These are phyloP conservation scores for Pycnonotus jocosus DNA, from an alignment of 2,113 vertebrate species.

Conservation along the genomic window DNA sequence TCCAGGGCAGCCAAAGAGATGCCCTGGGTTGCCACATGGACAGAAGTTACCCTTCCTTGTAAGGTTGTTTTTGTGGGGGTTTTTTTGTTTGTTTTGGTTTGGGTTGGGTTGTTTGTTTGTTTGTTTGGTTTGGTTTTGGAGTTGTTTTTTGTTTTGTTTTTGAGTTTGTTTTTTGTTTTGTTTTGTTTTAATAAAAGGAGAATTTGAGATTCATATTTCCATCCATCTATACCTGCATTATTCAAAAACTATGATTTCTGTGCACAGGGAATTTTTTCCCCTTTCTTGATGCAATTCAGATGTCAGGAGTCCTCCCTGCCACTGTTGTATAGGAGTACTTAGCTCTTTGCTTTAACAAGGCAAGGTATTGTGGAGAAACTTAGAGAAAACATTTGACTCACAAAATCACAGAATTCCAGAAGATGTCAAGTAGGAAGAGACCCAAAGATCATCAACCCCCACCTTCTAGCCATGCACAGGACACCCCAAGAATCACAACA, in stretches of 20 bases:
- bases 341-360: neutral
- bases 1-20: too few relatives aligned
- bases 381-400: neutral
- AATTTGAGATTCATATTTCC: neutral
- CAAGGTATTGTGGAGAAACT: neutral
- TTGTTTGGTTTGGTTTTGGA: neutral
- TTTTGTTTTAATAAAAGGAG: neutral
- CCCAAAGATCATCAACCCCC: rapidly evolving
- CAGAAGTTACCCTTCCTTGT: neutral
- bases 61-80: neutral
- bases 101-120: neutral
- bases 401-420: neutral
- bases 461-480: neutral
- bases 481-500: neutral
- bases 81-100: neutral
- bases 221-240: neutral
- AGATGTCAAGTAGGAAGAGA: neutral
- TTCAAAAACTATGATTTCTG: neutral
- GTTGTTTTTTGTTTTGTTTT: neutral
- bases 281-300: neutral
- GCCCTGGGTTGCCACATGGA: too few relatives aligned
- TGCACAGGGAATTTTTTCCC: neutral
- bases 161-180: neutral
- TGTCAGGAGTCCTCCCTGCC: neutral
- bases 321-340: neutral